Evolutionary conservation across 2,113 vertebrate genomes (phyloP), one percentile per base, ranked within the genome.

Genomic region (Cyanistes caeruleus): DNA sequence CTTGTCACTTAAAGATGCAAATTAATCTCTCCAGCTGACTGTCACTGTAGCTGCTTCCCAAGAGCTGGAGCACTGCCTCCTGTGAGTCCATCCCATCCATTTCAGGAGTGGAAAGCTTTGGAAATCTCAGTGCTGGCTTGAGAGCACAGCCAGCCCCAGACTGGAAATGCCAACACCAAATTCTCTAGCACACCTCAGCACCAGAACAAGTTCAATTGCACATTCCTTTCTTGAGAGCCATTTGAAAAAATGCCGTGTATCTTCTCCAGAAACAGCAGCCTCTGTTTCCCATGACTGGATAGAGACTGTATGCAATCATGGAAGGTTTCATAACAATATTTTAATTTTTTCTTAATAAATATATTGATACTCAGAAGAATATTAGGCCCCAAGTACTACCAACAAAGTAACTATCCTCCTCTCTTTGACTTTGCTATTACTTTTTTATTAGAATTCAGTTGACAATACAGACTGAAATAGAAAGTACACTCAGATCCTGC

Each of bases 391-490:
- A 41, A 63, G 19, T 21, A 33, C 35, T 39, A 37, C 23, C 17
- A 58, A 33, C 46, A 48, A 87, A 55, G 15, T 37, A 43, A 59
- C 30, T 22, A 25, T n/a, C 30, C 70, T 86, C 33, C 53, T 37
- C 5, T 0, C 63, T 93, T 81, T 93, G 52, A 55, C 78, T 95
- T 85, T 23, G 15, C n/a, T 33, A 21, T 55, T 74, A 73, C 35
- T 85, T 87, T 88, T 69, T 90, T 1, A 52, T 88, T 75, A 84
- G n/a, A 85, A 79, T 87, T 94, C 65, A 83, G 46, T 41, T 73
- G 74, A 87, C 53, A 79, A 35, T 31, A 63, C 43, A 73, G n/a
- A 49, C 16, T 17, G 15, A 46, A 89, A 78, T 7, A 84, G 67
- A 85, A 88, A 65, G 15, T 22, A 48, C 23, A 44, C 10, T 91